Base-by-base conservation (phyloP, 2,113 vertebrate species). In the Erinaceus europaeus region DNA sequence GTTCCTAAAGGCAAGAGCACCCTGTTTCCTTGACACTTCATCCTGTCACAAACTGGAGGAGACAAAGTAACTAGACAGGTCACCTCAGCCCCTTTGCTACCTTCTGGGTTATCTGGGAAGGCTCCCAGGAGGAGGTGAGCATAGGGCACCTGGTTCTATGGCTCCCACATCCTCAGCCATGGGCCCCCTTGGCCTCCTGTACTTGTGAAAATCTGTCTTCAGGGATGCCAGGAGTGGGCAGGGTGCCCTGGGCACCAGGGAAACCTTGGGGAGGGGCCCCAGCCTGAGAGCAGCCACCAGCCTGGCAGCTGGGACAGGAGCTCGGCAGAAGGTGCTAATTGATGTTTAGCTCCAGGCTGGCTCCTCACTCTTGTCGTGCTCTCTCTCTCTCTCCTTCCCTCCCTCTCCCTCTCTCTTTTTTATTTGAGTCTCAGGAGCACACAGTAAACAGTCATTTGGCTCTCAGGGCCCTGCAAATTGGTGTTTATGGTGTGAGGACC, bases 401-500 rank as follows among this genome's bases (percentile, higher is more conserved):
- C 84, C 79, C 80, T 67, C 84, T 57, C 84, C 75, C 59, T 59
- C 52, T 64, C 38, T 68, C 80, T 79, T 57, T 27, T 29, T 27
- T 29, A 21, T 75, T 38, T 87, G 68, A n/a, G n/a, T n/a, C n/a
- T n/a, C n/a, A n/a, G n/a, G n/a, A n/a, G n/a, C n/a, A n/a, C n/a
- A n/a, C n/a, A n/a, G n/a, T n/a, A n/a, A n/a, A n/a, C n/a, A n/a
- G 83, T 79, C 71, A 52, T 84, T 86, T 94, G 86, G 89, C 81
- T 77, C 84, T 83, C 77, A 67, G 72, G 75, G 92, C 87, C 78
- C 90, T 94, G 95, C 92, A 95, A 95, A 95, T 95, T 95, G 94
- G 94, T 94, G 87, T 95, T 95, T 95, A 95, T 89, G 94, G 94
- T 95, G 85, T 52, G 38, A 92, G 75, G 93, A 92, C 83, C 50